Evolutionary conservation across 2,888 invertebrate species (phyloP), one percentile per base, ranked within the genome.

Genomic region (Alsophila aescularia): DNA sequence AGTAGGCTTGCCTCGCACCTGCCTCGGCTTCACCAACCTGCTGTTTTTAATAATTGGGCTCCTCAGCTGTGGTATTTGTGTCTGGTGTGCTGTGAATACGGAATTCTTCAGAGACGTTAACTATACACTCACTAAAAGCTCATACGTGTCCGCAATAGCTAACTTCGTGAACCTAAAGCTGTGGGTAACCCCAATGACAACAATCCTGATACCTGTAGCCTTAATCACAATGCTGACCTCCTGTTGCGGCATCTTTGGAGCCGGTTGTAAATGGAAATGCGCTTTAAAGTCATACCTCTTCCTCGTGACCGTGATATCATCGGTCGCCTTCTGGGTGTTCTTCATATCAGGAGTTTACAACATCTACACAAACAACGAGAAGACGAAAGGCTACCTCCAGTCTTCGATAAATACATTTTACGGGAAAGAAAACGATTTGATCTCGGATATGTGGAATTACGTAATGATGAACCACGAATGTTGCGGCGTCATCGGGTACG

Each of bases 91-190:
- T 1, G 41, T 83, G 21, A 89, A 87, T 66, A 79, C 85, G 0
- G 80, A 88, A 6, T 84, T 89, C 67, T 90, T 91, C 63, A 75
- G 70, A 8, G 87, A 87, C 41, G 84, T 91, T 0, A 89, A 90
- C 69, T 89, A 77, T 36, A 83, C 83, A 0, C 65, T 90, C n/a
- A 87, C 87, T 0, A 85, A 83, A 45, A 89, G 86, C 56, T 60
- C 78, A 0, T 37, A 76, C 9, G 85, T 90, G 0, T 62, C 70
- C 1, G 48, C 62, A 0, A 74, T 87, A 37, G 87, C 89, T 0
- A 70, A 79, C 42, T 84, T 89, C 47, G 77, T 90, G 12, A 88
- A 81, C 40, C 59, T 90, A 10, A 85, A 77, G 13, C 56, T 91
- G 1, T 84, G 88, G 83, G 39, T 81, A 0, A 86, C 83, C 0